phyloP scores from a whole-genome alignment of 2,797 vertebrate species.

The Thunnus albacares region DNA sequence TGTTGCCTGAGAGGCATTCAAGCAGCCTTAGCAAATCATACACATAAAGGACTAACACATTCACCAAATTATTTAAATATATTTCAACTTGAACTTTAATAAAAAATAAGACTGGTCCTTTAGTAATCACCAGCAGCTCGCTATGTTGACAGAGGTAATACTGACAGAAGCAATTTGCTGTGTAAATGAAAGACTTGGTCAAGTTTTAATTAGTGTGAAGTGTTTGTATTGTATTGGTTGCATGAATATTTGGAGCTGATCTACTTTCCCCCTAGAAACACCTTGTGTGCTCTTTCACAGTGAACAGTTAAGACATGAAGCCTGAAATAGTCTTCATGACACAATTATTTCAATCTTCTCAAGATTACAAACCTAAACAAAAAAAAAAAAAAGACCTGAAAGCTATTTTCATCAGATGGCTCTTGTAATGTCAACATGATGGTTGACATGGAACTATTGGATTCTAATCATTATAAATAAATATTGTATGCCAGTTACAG shows the following conservation, averaged over 20 bases:
- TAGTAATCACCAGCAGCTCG: slow-evolving; percentile 61
- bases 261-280: slow-evolving; percentile 23
- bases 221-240: slow-evolving; percentile 38
- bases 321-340: slow-evolving; percentile 33
- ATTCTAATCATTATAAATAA: neutral
- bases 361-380: neutral
- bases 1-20: neutral
- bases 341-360: slow-evolving; percentile 19
- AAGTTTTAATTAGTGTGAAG: slow-evolving; percentile 68
- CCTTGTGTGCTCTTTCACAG: slow-evolving; percentile 10
- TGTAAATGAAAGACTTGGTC: slow-evolving; percentile 58
- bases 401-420: neutral
- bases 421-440: neutral
- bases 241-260: slow-evolving; percentile 34
- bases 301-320: slow-evolving; percentile 29
- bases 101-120: slow-evolving; percentile 34
- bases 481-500: neutral
- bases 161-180: slow-evolving; percentile 63
- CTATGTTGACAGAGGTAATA: slow-evolving; percentile 47
- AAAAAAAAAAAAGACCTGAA: neutral
- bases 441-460: neutral
- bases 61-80: neutral
- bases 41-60: neutral
- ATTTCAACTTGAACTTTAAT: neutral
- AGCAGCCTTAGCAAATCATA: neutral